Conservation (phyloP, 92 coral and sea anemone genomes). For the Micromussa lordhowensis region DNA sequence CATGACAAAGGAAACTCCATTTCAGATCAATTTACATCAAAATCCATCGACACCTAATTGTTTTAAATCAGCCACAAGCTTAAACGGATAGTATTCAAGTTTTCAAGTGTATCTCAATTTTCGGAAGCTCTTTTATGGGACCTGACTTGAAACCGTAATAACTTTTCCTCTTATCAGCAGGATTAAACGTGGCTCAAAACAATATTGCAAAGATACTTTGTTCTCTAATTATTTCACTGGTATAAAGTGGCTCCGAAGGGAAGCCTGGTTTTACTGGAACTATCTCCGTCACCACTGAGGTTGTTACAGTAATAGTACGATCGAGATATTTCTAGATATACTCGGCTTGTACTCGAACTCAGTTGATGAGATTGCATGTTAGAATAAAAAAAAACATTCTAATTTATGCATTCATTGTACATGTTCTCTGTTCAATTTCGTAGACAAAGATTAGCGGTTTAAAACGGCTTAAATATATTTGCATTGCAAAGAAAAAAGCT, state of each 20-base stretch:
- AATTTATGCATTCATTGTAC: background rate
- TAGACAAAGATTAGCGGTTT: background rate
- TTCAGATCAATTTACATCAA: conserved; percentile 46
- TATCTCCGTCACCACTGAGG: background rate
- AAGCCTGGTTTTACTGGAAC: background rate
- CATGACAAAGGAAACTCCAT: conserved; percentile 41
- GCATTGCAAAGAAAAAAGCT: conserved; percentile 1
- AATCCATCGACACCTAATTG: conserved; percentile 45
- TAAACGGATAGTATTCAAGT: background rate
- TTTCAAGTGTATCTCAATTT: background rate
- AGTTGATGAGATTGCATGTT: background rate
- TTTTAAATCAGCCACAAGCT: background rate
- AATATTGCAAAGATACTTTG: conserved; percentile 2
- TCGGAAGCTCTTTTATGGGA: background rate
- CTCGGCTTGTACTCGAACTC: background rate
- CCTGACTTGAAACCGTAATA: conserved; percentile 2
- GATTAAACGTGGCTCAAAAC: background rate
- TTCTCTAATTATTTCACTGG: background rate
- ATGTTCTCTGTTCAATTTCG: background rate
- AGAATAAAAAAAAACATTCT: background rate
- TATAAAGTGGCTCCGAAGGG: background rate
- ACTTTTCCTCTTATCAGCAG: background rate
- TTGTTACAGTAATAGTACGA: background rate
- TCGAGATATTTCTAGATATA: no score
- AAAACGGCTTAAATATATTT: background rate